Evolutionary conservation across 2,797 vertebrate genomes (phyloP).

Genomic region (Spondyliosoma cantharus): DNA sequence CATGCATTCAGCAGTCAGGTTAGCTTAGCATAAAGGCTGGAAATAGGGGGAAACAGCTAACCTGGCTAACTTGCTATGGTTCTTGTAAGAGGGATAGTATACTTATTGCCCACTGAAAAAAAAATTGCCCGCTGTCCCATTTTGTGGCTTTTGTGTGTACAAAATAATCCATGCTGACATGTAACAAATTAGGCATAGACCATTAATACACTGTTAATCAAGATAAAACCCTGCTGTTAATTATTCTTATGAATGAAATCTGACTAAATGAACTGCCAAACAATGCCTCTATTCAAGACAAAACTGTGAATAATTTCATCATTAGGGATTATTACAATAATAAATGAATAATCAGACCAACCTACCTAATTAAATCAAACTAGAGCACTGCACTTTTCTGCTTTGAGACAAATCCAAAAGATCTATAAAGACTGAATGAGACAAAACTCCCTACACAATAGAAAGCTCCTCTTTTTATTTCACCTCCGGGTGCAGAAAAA

Average conservation of each 20-base stretch:
- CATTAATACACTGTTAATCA: conserved; percentile 22
- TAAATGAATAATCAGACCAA: conserved; percentile 49
- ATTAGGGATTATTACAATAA: conserved; percentile 27
- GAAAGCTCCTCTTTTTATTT: conserved; percentile 29
- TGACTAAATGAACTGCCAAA: conserved; percentile 40
- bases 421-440: conserved; percentile 56
- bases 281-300: conserved; percentile 20
- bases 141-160: not conserved
- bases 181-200: conserved; percentile 11
- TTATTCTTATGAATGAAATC: conserved; percentile 25
- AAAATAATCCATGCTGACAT: conserved; percentile 13
- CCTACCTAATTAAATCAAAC: conserved; percentile 50
- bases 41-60: not conserved
- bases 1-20: not conserved
- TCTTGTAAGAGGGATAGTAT: not conserved
- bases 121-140: not conserved
- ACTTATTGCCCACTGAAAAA: not conserved
- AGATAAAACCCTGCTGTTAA: not conserved
- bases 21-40: too few species aligned
- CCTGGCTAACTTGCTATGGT: not conserved
- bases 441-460: conserved; percentile 41
- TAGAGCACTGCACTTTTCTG: conserved; percentile 32
- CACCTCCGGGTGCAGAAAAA: conserved; percentile 26
- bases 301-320: conserved; percentile 34
- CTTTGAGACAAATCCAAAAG: conserved; percentile 44